These are phyloP conservation scores for Engystomops pustulosus DNA, from an alignment of 2,113 vertebrate genomes.

Conservation along the genomic window DNA sequence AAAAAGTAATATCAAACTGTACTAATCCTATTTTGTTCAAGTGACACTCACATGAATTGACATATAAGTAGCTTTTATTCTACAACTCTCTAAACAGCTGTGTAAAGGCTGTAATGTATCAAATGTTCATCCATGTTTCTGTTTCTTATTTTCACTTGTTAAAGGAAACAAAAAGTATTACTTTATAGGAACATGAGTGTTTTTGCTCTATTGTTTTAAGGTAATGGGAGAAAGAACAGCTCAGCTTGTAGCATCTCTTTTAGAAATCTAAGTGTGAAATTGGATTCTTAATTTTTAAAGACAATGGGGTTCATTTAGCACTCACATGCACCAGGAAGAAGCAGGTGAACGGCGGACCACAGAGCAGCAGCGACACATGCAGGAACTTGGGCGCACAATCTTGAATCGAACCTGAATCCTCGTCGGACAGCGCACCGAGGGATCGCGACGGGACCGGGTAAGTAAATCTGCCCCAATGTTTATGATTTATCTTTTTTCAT, in stretches of 20 bases:
- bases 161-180: conserved; percentile 4
- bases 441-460: too few relatives aligned
- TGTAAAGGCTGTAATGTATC: conserved; percentile 12
- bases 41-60: conserved; percentile 3
- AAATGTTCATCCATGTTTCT: conserved; percentile 3
- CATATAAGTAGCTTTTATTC: conserved; percentile 8
- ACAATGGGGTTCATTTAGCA: too few relatives aligned
- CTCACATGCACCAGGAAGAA: too few relatives aligned
- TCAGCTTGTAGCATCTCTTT: not conserved
- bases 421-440: too few relatives aligned
- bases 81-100: not conserved
- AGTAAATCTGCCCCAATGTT: too few relatives aligned
- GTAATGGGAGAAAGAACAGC: conserved; percentile 1
- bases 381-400: too few relatives aligned
- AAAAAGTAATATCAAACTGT: not conserved
- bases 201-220: conserved; percentile 9
- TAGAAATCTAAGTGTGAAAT: not conserved
- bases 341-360: too few relatives aligned
- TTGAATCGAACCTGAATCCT: too few relatives aligned
- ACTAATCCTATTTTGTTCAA: not conserved
- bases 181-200: not conserved
- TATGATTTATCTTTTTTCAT: too few relatives aligned
- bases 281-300: not conserved
- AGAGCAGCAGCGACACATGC: too few relatives aligned
- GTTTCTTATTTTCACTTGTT: conserved; percentile 15